Conservation (phyloP, 2,113 vertebrate species). For the Corythoichthys haematopterus region DNA sequence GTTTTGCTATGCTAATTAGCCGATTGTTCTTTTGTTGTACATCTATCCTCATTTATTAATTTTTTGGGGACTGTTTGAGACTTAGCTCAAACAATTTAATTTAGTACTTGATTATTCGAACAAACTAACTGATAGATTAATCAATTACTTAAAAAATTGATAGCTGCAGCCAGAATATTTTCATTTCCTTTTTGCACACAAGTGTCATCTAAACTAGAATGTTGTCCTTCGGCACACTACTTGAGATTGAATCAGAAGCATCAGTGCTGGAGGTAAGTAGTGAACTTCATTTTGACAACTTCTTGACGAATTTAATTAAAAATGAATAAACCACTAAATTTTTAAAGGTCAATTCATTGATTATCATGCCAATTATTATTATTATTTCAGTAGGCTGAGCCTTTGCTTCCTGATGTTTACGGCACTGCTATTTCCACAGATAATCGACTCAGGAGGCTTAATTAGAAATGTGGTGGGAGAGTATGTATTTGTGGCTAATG, state of each 20-base stretch:
- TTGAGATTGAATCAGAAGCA: not conserved
- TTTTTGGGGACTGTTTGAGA: too few species aligned
- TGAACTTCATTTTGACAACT: not conserved
- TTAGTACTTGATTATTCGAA: too few species aligned
- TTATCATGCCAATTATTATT: not conserved
- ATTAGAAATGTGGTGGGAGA: not conserved
- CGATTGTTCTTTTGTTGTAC: too few species aligned
- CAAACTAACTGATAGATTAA: too few species aligned
- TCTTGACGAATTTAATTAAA: not conserved
- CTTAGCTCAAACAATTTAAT: too few species aligned
- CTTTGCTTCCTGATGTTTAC: conserved; percentile 32
- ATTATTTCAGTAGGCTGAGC: not conserved
- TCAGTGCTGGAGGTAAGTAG: not conserved
- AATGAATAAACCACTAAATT: not conserved
- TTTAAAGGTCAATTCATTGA: not conserved
- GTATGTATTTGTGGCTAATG: not conserved
- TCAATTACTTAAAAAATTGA: too few species aligned
- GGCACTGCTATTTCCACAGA: conserved; percentile 16
- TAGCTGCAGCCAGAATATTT: too few species aligned
- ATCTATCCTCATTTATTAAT: too few species aligned
- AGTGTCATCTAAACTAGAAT: not conserved
- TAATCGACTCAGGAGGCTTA: conserved; percentile 6
- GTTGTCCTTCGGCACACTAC: not conserved
- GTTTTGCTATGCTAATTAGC: too few species aligned
- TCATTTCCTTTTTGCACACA: not conserved